Percentiles rank a stretch among this genome's conserved stretches.
Conservation (phyloP, 2,113 vertebrate genomes). For the Varanus komodoensis region DNA sequence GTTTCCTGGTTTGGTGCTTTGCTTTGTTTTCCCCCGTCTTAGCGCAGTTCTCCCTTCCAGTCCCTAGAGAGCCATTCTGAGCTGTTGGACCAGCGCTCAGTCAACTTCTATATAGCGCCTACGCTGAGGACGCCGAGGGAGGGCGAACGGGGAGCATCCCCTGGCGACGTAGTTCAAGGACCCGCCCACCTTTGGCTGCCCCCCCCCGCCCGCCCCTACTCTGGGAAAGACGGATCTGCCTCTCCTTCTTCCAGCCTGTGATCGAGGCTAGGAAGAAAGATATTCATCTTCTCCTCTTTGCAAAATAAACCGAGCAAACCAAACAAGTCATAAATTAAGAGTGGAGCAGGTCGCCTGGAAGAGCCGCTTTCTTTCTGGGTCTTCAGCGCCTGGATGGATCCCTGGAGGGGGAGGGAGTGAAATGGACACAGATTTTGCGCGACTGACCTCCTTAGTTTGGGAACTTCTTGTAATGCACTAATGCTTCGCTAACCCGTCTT, state of each 20-base stretch:
- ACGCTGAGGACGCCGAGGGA: not conserved
- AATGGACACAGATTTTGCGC: not conserved
- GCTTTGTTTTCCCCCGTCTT: no score
- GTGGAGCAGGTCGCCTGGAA: not conserved
- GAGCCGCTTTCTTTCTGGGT: not conserved
- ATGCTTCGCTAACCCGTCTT: not conserved
- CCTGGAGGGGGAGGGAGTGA: not conserved
- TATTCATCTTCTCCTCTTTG: not conserved
- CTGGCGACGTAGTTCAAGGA: not conserved
- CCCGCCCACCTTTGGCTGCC: not conserved
- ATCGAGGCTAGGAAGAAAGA: not conserved
- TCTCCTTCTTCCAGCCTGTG: not conserved
- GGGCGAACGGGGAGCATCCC: not conserved
- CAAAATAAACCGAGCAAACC: not conserved
- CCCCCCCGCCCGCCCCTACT: not conserved
- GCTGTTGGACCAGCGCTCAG: rapidly evolving
- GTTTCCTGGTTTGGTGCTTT: not conserved
- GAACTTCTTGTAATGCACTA: not conserved
- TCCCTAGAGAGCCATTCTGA: not conserved
- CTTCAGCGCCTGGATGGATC: not conserved
- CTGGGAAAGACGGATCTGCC: no score
- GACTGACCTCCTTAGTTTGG: not conserved
- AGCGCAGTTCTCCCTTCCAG: not conserved
- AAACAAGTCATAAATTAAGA: not conserved
- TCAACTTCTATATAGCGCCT: constrained; percentile 8